These are phyloP conservation scores for Papilio polytes DNA, from an alignment of 1,140 invertebrate species.

Conservation along the genomic window DNA sequence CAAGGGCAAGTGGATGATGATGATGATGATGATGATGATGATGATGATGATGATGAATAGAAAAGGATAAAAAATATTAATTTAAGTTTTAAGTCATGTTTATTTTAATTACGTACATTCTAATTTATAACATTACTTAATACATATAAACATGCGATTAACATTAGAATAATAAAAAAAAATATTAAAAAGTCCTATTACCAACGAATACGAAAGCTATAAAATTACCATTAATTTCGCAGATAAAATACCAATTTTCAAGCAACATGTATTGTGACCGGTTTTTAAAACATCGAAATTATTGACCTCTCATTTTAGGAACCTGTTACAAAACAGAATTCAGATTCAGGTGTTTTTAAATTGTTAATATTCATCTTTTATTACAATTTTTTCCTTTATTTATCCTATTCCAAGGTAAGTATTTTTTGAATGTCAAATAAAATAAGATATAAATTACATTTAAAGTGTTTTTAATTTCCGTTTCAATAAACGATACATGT, in stretches of 20 bases:
- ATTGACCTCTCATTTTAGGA: conserved; percentile 6
- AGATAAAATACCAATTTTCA: not conserved
- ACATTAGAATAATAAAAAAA: not conserved
- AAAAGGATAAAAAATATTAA: too few relatives aligned
- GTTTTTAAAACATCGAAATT: conserved; percentile 16
- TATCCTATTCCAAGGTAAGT: not conserved
- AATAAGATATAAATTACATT: not conserved
- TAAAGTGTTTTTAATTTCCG: conserved; percentile 16
- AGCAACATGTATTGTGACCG: not conserved
- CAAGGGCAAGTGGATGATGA: too few relatives aligned
- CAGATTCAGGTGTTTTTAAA: not conserved
- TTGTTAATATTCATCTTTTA: not conserved
- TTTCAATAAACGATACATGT: not conserved
- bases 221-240: not conserved
- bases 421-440: not conserved
- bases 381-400: not conserved
- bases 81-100: too few relatives aligned
- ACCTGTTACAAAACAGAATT: not conserved
- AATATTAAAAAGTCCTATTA: not conserved
- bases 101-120: too few relatives aligned
- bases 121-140: too few relatives aligned
- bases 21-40: too few relatives aligned
- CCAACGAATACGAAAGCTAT: conserved; percentile 8
- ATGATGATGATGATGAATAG: too few relatives aligned
- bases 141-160: not conserved